These are phyloP conservation scores for Pristis pectinata DNA, from an alignment of 2,797 vertebrate species.

Conservation along the genomic window DNA sequence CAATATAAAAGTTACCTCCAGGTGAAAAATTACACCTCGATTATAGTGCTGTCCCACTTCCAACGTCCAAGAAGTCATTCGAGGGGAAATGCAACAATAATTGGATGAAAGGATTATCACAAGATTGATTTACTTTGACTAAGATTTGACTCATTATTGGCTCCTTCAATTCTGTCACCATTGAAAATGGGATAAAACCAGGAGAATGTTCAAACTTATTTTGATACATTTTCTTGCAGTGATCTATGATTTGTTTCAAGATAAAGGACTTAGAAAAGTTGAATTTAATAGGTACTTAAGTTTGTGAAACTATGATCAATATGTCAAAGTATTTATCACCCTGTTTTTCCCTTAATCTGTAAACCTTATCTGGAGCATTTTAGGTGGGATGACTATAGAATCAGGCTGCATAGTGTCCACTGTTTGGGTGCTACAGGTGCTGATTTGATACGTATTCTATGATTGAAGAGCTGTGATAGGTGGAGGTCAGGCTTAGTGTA, in stretches of 20 bases:
- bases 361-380: too few species aligned
- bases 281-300: too few species aligned
- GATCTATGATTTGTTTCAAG: not conserved
- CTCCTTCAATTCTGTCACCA: not conserved
- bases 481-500: too few species aligned
- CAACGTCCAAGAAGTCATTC: not conserved
- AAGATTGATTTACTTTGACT: not conserved
- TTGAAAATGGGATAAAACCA: not conserved
- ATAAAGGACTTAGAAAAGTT: too few species aligned
- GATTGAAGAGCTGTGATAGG: too few species aligned
- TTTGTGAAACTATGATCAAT: too few species aligned
- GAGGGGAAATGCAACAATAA: not conserved
- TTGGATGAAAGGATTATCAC: not conserved
- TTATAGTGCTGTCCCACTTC: not conserved
- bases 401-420: too few species aligned
- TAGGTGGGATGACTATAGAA: too few species aligned
- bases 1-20: not conserved
- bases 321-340: too few species aligned
- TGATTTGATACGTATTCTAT: too few species aligned
- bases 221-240: not conserved
- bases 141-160: not conserved
- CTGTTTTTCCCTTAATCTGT: too few species aligned
- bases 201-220: not conserved
- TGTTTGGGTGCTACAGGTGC: too few species aligned
- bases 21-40: not conserved